A percentile compares a stretch with the other conserved stretches of the same genome.
Conservation (phyloP, 2,113 vertebrate genomes). For the Pedionomus torquatus region DNA sequence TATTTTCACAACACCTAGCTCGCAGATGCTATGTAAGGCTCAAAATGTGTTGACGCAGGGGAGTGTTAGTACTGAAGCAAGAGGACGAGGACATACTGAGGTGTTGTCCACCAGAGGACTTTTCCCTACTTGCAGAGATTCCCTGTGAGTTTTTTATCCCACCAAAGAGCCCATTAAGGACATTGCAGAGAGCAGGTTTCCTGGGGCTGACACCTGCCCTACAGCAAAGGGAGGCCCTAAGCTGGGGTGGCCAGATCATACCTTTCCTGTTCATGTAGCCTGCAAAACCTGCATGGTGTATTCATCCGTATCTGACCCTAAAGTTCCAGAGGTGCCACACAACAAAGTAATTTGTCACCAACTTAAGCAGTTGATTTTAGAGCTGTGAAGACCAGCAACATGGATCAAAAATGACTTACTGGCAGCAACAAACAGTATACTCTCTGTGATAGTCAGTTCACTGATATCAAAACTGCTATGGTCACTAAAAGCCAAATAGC, state of each 20-base stretch:
- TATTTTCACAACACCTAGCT: neutral
- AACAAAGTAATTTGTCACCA: neutral
- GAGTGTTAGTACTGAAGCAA: neutral
- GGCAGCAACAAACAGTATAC: neutral
- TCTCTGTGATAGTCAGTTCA: neutral
- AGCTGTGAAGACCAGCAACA: neutral
- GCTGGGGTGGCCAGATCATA: neutral
- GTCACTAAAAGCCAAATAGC: neutral
- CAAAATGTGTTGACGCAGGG: neutral
- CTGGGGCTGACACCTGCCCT: neutral
- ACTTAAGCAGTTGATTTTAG: neutral
- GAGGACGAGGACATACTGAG: neutral
- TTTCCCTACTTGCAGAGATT: neutral
- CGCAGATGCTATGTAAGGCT: accelerated
- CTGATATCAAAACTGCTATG: neutral
- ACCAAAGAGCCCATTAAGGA: neutral
- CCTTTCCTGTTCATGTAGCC: neutral
- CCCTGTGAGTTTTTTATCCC: neutral
- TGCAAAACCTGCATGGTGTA: no score
- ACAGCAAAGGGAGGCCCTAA: neutral
- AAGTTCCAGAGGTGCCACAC: neutral
- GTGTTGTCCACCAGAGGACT: neutral
- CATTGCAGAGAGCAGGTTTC: neutral
- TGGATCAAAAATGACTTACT: neutral
- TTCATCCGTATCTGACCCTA: no score